Evolutionary conservation across 2,797 vertebrate species (phyloP).

Genomic region (Eptatretus atami): DNA sequence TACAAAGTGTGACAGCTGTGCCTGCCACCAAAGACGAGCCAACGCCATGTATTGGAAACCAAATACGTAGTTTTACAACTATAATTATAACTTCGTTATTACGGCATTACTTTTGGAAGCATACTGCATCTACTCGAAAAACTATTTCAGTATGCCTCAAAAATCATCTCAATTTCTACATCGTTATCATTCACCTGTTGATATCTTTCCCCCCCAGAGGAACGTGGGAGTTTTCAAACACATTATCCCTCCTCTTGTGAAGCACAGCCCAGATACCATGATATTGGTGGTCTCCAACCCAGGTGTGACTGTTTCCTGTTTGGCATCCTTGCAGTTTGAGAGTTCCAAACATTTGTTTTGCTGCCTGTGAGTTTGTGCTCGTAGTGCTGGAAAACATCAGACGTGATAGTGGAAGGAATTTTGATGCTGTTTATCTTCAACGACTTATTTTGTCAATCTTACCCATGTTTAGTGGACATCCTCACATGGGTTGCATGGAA

Average conservation of each 20-base stretch:
- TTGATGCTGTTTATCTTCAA: not conserved
- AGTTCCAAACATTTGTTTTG: not conserved
- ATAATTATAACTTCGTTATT: no score
- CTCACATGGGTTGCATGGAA: constrained; percentile 95
- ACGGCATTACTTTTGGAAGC: no score
- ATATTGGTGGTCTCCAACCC: constrained; percentile 10
- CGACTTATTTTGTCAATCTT: not conserved
- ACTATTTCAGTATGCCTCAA: no score
- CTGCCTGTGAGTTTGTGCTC: not conserved
- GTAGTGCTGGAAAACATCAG: not conserved
- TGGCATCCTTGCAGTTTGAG: not conserved
- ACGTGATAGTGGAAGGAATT: not conserved
- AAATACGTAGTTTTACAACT: no score
- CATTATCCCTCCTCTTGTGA: constrained; percentile 10
- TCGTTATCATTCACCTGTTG: no score
- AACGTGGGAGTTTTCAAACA: constrained; percentile 7
- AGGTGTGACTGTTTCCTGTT: constrained; percentile 7
- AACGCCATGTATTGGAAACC: no score
- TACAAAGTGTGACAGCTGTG: no score
- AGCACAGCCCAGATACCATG: constrained; percentile 9
- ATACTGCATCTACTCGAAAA: no score
- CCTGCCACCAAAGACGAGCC: no score
- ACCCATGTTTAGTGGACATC: constrained; percentile 45
- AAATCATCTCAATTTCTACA: no score
- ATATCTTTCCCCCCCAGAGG: not conserved